Evolutionary conservation across 2,888 invertebrate species (phyloP).

Genomic region (Smittia sp.): DNA sequence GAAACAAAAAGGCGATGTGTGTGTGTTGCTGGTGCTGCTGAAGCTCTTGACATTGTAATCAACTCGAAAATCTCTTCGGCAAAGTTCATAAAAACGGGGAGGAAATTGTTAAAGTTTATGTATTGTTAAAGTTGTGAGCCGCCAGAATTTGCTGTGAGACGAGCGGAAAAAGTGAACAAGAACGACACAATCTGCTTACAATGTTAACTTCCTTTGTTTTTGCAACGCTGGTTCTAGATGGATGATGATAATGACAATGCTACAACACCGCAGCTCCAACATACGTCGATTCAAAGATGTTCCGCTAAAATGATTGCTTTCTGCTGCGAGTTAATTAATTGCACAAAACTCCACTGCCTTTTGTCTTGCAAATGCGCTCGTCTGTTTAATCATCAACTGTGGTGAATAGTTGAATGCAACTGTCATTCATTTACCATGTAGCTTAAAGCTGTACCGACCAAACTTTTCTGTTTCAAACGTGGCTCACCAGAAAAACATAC

Average conservation of each 20-base stretch:
- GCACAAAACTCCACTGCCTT: neutral
- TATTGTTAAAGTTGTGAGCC: slow-evolving; percentile 15
- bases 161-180: neutral
- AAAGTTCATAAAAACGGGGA: slow-evolving; percentile 30
- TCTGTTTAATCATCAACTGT: too few relatives aligned
- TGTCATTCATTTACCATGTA: neutral
- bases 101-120: slow-evolving; percentile 16
- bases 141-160: neutral
- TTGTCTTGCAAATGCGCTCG: too few relatives aligned
- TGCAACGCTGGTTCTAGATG: neutral
- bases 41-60: slow-evolving; percentile 30
- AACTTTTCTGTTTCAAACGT: too few relatives aligned
- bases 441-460: too few relatives aligned
- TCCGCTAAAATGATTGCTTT: neutral
- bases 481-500: neutral
- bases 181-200: slow-evolving; percentile 9
- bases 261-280: neutral
- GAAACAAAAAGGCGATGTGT: neutral
- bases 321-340: neutral
- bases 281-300: neutral
- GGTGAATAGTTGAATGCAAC: too few relatives aligned
- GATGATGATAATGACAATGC: slow-evolving; percentile 17
- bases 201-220: slow-evolving; percentile 2
- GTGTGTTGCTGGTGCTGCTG: neutral
- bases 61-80: slow-evolving; percentile 32